A percentile compares a stretch with the other conserved stretches of the same genome.
phyloP scores from a whole-genome alignment of 2,113 vertebrate genomes.

The Capreolus pygargus region DNA sequence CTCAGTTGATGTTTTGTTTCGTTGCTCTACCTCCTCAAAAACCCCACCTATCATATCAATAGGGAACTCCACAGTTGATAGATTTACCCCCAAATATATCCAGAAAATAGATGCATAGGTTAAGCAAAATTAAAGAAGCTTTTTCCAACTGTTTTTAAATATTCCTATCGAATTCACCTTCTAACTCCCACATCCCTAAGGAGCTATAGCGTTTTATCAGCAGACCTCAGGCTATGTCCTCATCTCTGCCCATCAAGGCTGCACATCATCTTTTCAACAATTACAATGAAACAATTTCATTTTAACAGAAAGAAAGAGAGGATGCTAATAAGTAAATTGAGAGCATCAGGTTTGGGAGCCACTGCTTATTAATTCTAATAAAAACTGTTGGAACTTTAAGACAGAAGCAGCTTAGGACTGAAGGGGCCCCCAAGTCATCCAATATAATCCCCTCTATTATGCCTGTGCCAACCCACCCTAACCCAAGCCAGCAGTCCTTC shows the following conservation, averaged over 20 bases:
- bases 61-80: not conserved
- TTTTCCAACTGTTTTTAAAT: not conserved
- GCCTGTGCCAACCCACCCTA: not conserved
- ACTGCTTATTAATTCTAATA: not conserved
- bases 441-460: too few species aligned
- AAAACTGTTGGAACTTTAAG: not conserved
- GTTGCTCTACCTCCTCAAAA: not conserved
- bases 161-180: not conserved
- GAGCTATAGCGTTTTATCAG: rapidly evolving
- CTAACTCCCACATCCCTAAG: not conserved
- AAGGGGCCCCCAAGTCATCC: not conserved
- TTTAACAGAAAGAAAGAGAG: not conserved
- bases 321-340: not conserved
- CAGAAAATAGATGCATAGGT: not conserved
- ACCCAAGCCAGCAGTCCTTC: not conserved
- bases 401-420: not conserved
- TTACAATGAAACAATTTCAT: not conserved
- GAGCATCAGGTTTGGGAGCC: not conserved
- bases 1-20: not conserved
- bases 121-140: not conserved
- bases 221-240: not conserved
- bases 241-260: not conserved
- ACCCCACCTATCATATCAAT: not conserved
- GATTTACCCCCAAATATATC: not conserved
- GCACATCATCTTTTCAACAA: not conserved